phyloP scores from a whole-genome alignment of 2,888 invertebrate species.

The Dichetophora obliterata region DNA sequence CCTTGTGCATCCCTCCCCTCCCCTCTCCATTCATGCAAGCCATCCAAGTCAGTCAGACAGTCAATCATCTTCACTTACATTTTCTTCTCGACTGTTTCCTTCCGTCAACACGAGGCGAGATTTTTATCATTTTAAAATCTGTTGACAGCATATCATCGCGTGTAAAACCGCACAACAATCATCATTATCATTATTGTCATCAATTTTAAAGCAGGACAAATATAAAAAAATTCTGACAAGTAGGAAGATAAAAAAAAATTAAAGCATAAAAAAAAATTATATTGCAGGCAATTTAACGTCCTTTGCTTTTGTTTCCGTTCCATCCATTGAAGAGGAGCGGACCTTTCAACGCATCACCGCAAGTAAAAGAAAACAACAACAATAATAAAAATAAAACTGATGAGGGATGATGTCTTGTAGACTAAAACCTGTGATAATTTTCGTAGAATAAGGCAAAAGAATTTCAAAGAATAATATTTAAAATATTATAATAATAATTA shows the following conservation, averaged over 20 bases:
- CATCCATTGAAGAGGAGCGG: neutral
- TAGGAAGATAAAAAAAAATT: neutral
- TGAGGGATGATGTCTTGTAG: slow-evolving; percentile 16
- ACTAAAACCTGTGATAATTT: slow-evolving; percentile 14
- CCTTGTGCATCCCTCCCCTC: neutral
- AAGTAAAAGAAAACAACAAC: slow-evolving; percentile 2
- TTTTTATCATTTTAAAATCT: slow-evolving; percentile 35
- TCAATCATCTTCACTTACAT: neutral
- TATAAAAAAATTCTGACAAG: neutral
- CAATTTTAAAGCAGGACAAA: slow-evolving; percentile 26
- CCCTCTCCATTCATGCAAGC: neutral
- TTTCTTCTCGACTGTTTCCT: slow-evolving; percentile 14
- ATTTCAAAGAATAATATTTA: too few relatives aligned
- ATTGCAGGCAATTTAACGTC: slow-evolving; percentile 33
- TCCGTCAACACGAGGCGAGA: slow-evolving; percentile 14
- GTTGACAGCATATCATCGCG: slow-evolving; percentile 38
- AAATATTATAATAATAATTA: too few relatives aligned
- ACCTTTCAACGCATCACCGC: slow-evolving; percentile 14
- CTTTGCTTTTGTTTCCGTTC: slow-evolving; percentile 30
- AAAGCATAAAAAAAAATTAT: slow-evolving; percentile 24
- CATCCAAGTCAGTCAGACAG: neutral
- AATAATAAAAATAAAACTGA: slow-evolving; percentile 10
- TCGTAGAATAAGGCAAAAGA: too few relatives aligned
- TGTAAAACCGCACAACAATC: slow-evolving; percentile 37
- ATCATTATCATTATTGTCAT: slow-evolving; percentile 37